Evolutionary conservation across 2,113 vertebrate genomes (phyloP), one percentile per base, ranked within the genome.

Genomic region (Dolichallabes microphthalmus): DNA sequence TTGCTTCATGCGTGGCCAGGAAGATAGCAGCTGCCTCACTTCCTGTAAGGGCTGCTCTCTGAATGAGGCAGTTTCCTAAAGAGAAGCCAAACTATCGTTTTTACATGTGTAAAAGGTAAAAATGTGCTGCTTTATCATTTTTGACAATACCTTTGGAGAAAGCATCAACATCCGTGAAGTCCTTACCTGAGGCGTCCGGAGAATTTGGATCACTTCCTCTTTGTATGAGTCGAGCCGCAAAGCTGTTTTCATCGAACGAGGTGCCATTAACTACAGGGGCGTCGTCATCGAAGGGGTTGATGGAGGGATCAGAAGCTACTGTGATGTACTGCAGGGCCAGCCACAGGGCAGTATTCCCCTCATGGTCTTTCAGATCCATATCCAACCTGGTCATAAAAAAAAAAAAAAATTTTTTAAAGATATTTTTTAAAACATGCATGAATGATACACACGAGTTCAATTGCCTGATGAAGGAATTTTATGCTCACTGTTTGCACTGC

Each of bases 291-390:
- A 99, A 99, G 5, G 98, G 98, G 91, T 99, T 99, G 19, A 99
- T 96, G 0, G 97, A 96, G 12, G 92, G 94, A 91, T 98, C 97
- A 0, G 97, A 96, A 0, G 97, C 95, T 15, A 99, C 88, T 0
- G 97, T 99, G 94, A 99, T 97, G 25, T 97, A 97, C 94, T 99
- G 98, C 80, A 97, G 93, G 0, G 98, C 97, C 45, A 99, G 94
- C 98, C 98, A 99, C 89, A 99, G 93, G n/a, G 97, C 97, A 0
- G 97, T 98, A 92, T 96, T 99, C 88, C 98, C 97, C 76, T 98
- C 97, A 0, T 98, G 96, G 90, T 98, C 97, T 90, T 98, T 98
- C 55, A 99, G 94, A 78, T 99, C 98, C 91, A 99, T 92, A 88
- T 99, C 97, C 71, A 98, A 92, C 50, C 98, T 99, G 64, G 60